Evolutionary conservation across 2,888 invertebrate genomes (phyloP), one percentile per base, ranked within the genome.

Genomic region (Eristalis tenax): DNA sequence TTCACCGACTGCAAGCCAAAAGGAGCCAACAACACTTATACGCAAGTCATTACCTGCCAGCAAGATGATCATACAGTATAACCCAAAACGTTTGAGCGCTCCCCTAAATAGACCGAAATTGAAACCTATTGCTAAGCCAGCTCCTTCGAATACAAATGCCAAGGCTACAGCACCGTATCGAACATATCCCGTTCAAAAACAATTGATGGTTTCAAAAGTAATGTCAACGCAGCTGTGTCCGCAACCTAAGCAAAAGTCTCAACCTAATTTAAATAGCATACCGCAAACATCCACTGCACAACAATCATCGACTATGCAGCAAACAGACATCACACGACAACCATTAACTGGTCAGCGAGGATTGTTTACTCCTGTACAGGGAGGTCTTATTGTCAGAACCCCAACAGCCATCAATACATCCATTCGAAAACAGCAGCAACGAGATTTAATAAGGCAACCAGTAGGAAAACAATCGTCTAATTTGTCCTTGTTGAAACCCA

Each of bases 381-480:
- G 70, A 6, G 66, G 59, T 3, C n/a, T 83, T 2, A 69, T 38
- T n/a, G 71, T 81, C 43, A 74, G 82, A 43, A 75, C 86, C 1
- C 86, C 86, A n/a, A 66, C 78, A 64, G 71, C 78, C 4, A 79
- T 86, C 10, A 86, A 86, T 61, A 78, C 82, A 15, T 26, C 63
- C 2, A 15, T 83, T 13, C 38, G 13, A 38, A 43, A 22, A 11
- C 63, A 73, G 4, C 61, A 68, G 22, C 6, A 23, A 3, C 66
- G 40, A 13, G 35, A 57, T 43, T 26, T 28, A 10, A 32, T 68
- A n/a, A 18, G 18, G 18, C 50, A 18, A 50, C 50, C 50, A 4
- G 18, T 8, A 50, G 18, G 18, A 0, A 18, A 18, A 3, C 50
- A 18, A 8, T n/a, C 50, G 8, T 1, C 50, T 1, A 1, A 3